Evolutionary conservation across 2,888 invertebrate genomes (phyloP).

Genomic region (Marasmarcha lunaedactyla): DNA sequence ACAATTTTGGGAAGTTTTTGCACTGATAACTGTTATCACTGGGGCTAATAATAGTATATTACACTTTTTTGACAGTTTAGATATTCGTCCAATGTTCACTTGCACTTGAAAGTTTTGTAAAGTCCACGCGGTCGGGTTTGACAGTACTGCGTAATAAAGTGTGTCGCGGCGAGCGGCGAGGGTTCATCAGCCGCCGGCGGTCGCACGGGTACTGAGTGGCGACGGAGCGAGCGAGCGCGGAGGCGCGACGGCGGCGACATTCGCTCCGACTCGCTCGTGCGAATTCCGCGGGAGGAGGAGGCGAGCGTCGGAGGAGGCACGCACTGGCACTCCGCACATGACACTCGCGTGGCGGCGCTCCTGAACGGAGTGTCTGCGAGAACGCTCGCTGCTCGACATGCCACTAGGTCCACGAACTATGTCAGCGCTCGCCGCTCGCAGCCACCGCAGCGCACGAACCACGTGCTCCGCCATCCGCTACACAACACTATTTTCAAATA

Average conservation of each 20-base stretch:
- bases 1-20: slow-evolving; percentile 53
- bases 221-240: slow-evolving; percentile 48
- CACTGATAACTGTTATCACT: slow-evolving; percentile 59
- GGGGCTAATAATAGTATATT: slow-evolving; percentile 15
- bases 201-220: slow-evolving; percentile 64
- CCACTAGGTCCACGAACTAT: slow-evolving; percentile 20
- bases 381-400: too few species aligned
- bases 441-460: too few species aligned
- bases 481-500: too few species aligned
- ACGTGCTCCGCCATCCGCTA: too few species aligned
- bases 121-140: slow-evolving; percentile 59
- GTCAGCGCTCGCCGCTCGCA: too few species aligned
- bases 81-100: slow-evolving; percentile 15
- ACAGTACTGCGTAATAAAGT: slow-evolving; percentile 64
- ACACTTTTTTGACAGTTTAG: slow-evolving; percentile 17
- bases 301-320: not conserved
- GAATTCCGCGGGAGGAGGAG: slow-evolving; percentile 29
- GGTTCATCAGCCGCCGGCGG: slow-evolving; percentile 51
- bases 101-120: slow-evolving; percentile 22
- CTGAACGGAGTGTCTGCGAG: too few species aligned
- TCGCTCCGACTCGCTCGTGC: slow-evolving; percentile 31
- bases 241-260: slow-evolving; percentile 56
- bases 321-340: too few species aligned
- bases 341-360: too few species aligned
- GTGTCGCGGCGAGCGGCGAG: slow-evolving; percentile 37